These are phyloP conservation scores for Harpagoxenus sublaevis DNA, from an alignment of 2,888 invertebrate genomes.

Conservation along the genomic window DNA sequence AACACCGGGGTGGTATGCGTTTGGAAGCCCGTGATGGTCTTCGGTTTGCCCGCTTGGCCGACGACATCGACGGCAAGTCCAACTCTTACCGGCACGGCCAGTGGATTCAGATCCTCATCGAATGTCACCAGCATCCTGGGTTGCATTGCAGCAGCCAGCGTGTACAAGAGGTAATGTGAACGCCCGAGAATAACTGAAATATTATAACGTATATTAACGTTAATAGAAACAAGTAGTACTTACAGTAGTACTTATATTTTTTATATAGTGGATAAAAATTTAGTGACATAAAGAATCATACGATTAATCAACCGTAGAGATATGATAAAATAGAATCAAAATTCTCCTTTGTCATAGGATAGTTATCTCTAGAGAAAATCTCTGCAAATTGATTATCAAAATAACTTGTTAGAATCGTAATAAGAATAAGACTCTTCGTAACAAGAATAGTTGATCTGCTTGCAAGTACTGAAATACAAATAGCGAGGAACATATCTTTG, in stretches of 20 bases:
- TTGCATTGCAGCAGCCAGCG: slow-evolving; percentile 98
- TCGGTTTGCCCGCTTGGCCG: slow-evolving; percentile 99
- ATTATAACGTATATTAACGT: slow-evolving; percentile 18
- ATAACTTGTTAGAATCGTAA: not conserved
- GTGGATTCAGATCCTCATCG: slow-evolving; percentile 97
- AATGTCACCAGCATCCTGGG: slow-evolving; percentile 99
- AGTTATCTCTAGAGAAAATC: not conserved
- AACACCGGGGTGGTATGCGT: slow-evolving; percentile 99
- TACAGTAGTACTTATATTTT: no score
- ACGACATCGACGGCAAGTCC: slow-evolving; percentile 99
- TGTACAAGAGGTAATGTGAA: slow-evolving; percentile 98
- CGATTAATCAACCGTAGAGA: not conserved
- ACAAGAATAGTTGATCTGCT: not conserved
- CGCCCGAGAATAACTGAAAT: slow-evolving; percentile 94
- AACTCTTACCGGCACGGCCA: slow-evolving; percentile 97
- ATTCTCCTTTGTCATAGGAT: not conserved
- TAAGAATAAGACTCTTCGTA: not conserved
- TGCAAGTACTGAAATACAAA: not conserved
- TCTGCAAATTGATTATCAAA: not conserved
- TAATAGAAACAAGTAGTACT: not conserved
- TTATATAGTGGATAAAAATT: not conserved
- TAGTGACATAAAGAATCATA: not conserved
- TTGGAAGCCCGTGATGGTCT: slow-evolving; percentile 99
- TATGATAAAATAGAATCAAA: not conserved
- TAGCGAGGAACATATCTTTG: not conserved